Conservation (phyloP, 2,888 invertebrate species). For the Dryomyza anilis region DNA sequence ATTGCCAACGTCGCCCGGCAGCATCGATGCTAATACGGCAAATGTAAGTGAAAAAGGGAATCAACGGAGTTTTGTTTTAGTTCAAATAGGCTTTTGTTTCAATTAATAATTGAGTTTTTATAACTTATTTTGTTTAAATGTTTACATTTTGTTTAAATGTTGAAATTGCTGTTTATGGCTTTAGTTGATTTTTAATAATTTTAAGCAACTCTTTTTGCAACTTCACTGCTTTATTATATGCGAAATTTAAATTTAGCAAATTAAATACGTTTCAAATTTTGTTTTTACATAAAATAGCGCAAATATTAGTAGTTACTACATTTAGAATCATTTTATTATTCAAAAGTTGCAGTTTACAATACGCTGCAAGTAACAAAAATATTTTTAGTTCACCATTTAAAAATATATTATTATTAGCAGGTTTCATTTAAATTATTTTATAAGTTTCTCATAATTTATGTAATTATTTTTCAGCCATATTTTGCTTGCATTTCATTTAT, state of each 20-base stretch:
- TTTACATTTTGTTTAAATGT: slow-evolving; percentile 9
- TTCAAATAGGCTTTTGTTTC: slow-evolving; percentile 27
- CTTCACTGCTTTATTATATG: no score
- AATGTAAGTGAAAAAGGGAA: slow-evolving; percentile 59
- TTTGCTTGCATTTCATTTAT: slow-evolving; percentile 36
- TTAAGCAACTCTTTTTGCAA: not conserved
- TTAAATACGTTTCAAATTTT: no score
- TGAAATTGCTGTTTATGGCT: not conserved
- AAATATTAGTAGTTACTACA: no score
- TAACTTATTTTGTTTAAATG: slow-evolving; percentile 18
- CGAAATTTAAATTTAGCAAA: no score
- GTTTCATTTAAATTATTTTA: not conserved
- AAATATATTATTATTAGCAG: not conserved
- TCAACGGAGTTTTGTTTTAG: not conserved
- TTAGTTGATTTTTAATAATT: not conserved
- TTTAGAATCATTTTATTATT: no score
- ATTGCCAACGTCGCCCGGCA: slow-evolving; percentile 43
- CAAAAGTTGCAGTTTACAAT: no score
- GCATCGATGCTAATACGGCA: slow-evolving; percentile 62
- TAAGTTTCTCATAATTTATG: slow-evolving; percentile 6
- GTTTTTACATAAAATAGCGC: no score
- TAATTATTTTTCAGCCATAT: slow-evolving; percentile 27
- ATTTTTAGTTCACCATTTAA: not conserved
- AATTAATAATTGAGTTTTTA: no score
- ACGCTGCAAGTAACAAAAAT: not conserved